These are phyloP conservation scores for Chaetura pelagica DNA, from an alignment of 2,113 vertebrate genomes.

Conservation along the genomic window DNA sequence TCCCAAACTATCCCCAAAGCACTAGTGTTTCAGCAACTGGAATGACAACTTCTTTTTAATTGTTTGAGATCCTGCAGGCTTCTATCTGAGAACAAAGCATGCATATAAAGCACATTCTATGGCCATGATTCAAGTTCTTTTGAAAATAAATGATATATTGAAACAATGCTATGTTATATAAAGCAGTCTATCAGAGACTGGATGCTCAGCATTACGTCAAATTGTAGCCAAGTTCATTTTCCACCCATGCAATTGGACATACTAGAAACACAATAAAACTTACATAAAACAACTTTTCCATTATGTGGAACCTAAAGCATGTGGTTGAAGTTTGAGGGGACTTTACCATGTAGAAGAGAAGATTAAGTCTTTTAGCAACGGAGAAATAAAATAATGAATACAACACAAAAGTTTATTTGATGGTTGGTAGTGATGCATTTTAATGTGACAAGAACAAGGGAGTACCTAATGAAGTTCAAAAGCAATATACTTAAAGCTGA, in stretches of 20 bases:
- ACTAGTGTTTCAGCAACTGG: neutral
- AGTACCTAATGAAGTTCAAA: constrained; percentile 26
- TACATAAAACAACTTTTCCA: neutral
- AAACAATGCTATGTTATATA: constrained; percentile 50
- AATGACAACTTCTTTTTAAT: constrained; percentile 66
- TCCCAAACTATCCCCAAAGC: constrained; percentile 56
- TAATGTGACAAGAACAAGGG: neutral
- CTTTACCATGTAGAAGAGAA: neutral
- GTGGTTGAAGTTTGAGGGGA: neutral
- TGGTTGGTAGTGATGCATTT: neutral
- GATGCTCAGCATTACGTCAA: constrained; percentile 3
- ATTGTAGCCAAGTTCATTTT: neutral
- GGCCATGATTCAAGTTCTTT: constrained; percentile 55
- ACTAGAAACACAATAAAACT: neutral
- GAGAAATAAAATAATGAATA: neutral
- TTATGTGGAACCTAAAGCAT: neutral
- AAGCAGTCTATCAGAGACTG: neutral
- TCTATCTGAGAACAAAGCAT: constrained; percentile 55
- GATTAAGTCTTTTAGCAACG: neutral
- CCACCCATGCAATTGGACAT: neutral
- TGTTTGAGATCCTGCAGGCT: constrained; percentile 69
- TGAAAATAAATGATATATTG: constrained; percentile 66
- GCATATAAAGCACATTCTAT: constrained; percentile 53
- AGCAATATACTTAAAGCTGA: neutral
- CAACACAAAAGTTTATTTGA: neutral